These are phyloP conservation scores for Dorcus hopei DNA, from an alignment of 2,888 invertebrate genomes.

Conservation along the genomic window DNA sequence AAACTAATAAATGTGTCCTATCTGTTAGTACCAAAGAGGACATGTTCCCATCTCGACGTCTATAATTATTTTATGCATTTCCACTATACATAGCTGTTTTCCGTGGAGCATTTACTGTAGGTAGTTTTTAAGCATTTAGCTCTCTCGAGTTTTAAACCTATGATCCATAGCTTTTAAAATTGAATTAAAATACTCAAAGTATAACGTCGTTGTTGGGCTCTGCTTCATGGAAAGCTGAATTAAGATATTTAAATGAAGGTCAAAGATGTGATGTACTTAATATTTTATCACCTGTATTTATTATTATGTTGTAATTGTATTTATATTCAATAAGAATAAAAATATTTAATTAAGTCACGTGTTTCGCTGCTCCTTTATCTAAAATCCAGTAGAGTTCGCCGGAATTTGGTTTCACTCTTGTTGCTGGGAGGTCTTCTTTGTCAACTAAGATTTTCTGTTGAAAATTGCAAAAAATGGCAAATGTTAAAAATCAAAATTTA, in stretches of 20 bases:
- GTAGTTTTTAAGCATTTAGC: neutral
- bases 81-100: slow-evolving; percentile 10
- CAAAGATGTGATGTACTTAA: slow-evolving; percentile 49
- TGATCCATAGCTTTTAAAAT: neutral
- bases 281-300: slow-evolving; percentile 40
- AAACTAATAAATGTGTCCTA: slow-evolving; percentile 3
- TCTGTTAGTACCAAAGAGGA: slow-evolving; percentile 6
- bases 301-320: slow-evolving; percentile 43
- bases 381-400: slow-evolving; percentile 68
- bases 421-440: slow-evolving; percentile 71
- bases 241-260: slow-evolving; percentile 18
- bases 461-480: neutral
- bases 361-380: slow-evolving; percentile 55
- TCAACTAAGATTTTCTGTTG: slow-evolving; percentile 72
- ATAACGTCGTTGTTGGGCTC: slow-evolving; percentile 3
- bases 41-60: slow-evolving; percentile 1
- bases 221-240: slow-evolving; percentile 18
- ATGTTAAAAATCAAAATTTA: neutral
- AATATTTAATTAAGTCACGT: slow-evolving; percentile 8
- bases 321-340: slow-evolving; percentile 28
- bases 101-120: slow-evolving; percentile 15
- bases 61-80: neutral
- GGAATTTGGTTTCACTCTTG: slow-evolving; percentile 64
- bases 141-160: neutral
- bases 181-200: slow-evolving; percentile 10